Evolutionary conservation across 2,113 vertebrate species (phyloP), one percentile per base, ranked within the genome.

Genomic region (Dasypus novemcinctus): DNA sequence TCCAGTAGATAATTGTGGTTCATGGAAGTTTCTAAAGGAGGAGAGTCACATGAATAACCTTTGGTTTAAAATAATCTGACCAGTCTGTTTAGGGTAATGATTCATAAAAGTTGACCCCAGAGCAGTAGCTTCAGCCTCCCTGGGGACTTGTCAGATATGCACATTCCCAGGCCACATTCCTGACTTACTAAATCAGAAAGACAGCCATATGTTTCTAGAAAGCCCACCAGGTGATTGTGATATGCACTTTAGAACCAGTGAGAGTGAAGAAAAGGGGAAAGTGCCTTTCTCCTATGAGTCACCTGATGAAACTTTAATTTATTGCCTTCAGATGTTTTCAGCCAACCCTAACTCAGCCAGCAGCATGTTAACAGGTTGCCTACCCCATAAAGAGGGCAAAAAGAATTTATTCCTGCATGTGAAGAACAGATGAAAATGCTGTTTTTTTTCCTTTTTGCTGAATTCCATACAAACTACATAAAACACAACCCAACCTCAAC

Each of bases 321-420:
- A 97, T 72, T 76, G 75, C 43, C 61, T 93, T 97, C 76, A 91
- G 41, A 63, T 96, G 90, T 90, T 97, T 96, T 75, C 94, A 93
- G 87, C 95, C 91, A 95, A 95, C 93, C 29, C 20, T 75, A 94
- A 95, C 94, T 97, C 80, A 96, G 90, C 89, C 83, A 75, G 85
- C 31, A 72, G 49, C 17, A 21, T 71, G 72, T 89, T 95, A 98
- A 95, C 61, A 96, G 93, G 57, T 4, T 2, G 90, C n/a, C 31
- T 1, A 0, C 74, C 36, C 13, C 63, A 20, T 85, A 97, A 87
- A 92, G 8, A 87, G 88, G 88, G 78, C 81, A 94, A 43, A 46
- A 31, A 54, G 31, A 87, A 68, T 75, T 33, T 81, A 85, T 95
- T 27, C 33, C 31, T 90, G 75, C 6, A 13, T 74, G 2, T n/a